Evolutionary conservation across 2,888 invertebrate genomes (phyloP).

Genomic region (Acrobasis repandana): DNA sequence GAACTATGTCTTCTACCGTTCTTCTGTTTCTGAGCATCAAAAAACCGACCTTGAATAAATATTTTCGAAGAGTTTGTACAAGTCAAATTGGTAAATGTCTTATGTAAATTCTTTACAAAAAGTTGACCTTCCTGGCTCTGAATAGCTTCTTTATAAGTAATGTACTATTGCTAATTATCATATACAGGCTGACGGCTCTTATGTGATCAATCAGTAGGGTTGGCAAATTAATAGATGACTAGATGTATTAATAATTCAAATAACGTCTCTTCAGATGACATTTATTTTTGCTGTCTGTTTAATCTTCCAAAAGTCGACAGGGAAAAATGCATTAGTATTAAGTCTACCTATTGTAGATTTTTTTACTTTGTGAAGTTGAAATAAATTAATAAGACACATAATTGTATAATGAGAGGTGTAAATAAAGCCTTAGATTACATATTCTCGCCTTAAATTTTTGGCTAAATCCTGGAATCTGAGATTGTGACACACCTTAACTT

Average conservation of each 20-base stretch:
- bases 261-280: too few relatives aligned
- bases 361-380: too few relatives aligned
- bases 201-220: conserved; percentile 34
- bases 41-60: neutral
- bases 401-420: too few relatives aligned
- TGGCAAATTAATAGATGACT: conserved; percentile 23
- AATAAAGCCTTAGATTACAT: too few relatives aligned
- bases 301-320: too few relatives aligned
- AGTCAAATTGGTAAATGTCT: conserved; percentile 9
- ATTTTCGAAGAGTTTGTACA: neutral
- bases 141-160: conserved; percentile 19
- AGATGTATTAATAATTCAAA: neutral
- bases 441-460: too few relatives aligned
- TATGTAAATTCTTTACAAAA: conserved; percentile 20
- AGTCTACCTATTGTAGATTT: too few relatives aligned
- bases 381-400: too few relatives aligned
- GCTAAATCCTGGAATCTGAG: too few relatives aligned
- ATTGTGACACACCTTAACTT: too few relatives aligned
- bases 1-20: neutral
- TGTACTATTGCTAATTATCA: conserved; percentile 28
- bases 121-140: conserved; percentile 6
- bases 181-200: conserved; percentile 30
- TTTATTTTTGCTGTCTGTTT: too few relatives aligned
- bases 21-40: neutral
- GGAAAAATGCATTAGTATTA: too few relatives aligned